phyloP scores from a whole-genome alignment of 2,797 vertebrate species.

The Cetoscarus ocellatus region DNA sequence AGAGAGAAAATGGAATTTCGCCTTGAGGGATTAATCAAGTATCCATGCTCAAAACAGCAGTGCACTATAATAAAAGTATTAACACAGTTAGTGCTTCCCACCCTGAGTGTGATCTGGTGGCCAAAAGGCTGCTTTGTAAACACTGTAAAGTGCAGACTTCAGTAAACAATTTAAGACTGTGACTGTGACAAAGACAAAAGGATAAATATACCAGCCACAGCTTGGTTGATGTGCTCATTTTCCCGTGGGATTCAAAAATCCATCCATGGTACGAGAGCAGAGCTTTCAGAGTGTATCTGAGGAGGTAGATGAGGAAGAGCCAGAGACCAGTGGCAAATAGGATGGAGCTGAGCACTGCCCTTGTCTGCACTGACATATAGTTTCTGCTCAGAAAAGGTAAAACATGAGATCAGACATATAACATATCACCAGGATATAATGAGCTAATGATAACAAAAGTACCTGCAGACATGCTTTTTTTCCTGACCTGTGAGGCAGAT shows the following conservation, averaged over 20 bases:
- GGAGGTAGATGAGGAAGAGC: slow-evolving; percentile 89
- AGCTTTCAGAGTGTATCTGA: slow-evolving; percentile 89
- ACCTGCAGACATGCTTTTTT: background rate
- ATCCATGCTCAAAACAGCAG: no score
- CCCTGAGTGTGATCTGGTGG: background rate
- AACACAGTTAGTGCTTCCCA: background rate
- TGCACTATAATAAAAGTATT: no score
- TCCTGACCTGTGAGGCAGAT: slow-evolving; percentile 87
- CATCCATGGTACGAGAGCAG: slow-evolving; percentile 95
- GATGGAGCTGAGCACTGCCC: slow-evolving; percentile 83
- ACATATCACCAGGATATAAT: background rate
- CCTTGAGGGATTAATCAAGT: no score
- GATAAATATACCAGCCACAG: slow-evolving; percentile 89
- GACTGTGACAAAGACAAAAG: background rate
- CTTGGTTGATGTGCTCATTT: slow-evolving; percentile 86
- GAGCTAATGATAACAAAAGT: background rate
- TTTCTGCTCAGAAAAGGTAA: slow-evolving; percentile 68
- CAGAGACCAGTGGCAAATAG: slow-evolving; percentile 93
- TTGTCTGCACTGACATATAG: slow-evolving; percentile 79
- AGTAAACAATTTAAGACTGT: background rate
- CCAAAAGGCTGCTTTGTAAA: background rate
- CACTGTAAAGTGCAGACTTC: background rate
- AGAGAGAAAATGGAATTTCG: no score
- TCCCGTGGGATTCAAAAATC: slow-evolving; percentile 95
- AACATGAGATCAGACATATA: background rate